Evolutionary conservation across 2,888 invertebrate genomes (phyloP).

Genomic region (Phoenoteleia sp.): DNA sequence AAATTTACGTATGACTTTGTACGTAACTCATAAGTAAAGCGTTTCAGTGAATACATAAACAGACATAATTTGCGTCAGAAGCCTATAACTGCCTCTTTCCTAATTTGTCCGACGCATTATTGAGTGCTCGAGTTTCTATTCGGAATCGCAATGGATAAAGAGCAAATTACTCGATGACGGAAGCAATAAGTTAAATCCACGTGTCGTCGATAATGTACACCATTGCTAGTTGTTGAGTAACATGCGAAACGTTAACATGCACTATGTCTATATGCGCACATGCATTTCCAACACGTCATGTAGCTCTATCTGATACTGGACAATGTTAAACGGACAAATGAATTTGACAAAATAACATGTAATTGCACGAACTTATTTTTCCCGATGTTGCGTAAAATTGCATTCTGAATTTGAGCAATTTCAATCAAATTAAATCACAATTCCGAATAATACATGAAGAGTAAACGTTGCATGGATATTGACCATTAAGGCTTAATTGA

Average conservation of each 20-base stretch:
- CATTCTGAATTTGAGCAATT: no score
- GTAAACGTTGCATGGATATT: slow-evolving; percentile 29
- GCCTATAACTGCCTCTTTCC: slow-evolving; percentile 79
- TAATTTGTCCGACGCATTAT: slow-evolving; percentile 80
- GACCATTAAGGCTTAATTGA: slow-evolving; percentile 42
- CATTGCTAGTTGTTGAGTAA: slow-evolving; percentile 61
- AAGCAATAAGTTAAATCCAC: slow-evolving; percentile 77
- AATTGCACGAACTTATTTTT: no score
- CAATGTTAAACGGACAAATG: slow-evolving; percentile 41
- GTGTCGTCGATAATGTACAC: slow-evolving; percentile 74
- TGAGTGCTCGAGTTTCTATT: slow-evolving; percentile 69
- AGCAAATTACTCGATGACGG: slow-evolving; percentile 77
- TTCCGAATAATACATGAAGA: neutral
- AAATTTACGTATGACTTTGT: no score
- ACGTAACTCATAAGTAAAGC: slow-evolving; percentile 21
- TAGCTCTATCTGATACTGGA: slow-evolving; percentile 47
- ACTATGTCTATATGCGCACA: slow-evolving; percentile 52
- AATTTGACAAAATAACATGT: slow-evolving; percentile 40
- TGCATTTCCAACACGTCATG: slow-evolving; percentile 59
- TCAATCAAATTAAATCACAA: slow-evolving; percentile 18
- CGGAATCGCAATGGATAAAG: slow-evolving; percentile 72
- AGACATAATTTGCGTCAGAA: slow-evolving; percentile 68
- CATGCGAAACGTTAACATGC: slow-evolving; percentile 69
- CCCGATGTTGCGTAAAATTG: no score
- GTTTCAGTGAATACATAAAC: slow-evolving; percentile 14